phyloP scores from a whole-genome alignment of 2,888 invertebrate species.

The Drosophila paracracens region DNA sequence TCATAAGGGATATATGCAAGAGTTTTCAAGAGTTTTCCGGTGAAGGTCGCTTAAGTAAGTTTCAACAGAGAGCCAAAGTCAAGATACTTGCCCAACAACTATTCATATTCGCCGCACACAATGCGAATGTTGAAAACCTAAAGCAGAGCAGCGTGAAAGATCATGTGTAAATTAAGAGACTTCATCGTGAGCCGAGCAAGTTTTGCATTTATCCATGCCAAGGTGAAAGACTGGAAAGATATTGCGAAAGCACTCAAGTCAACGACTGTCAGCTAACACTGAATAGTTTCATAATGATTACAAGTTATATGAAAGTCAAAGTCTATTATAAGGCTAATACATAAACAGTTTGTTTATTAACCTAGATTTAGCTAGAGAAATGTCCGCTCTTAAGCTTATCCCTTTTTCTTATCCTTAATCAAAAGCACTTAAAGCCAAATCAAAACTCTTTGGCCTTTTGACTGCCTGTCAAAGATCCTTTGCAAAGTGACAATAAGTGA shows the following conservation, averaged over 20 bases:
- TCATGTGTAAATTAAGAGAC: conserved; percentile 21
- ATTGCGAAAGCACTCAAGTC: background rate
- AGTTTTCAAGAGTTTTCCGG: conserved; percentile 59
- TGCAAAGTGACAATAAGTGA: conserved; percentile 26
- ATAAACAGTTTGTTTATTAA: background rate
- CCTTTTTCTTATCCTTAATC: background rate
- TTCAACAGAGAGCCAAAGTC: conserved; percentile 41
- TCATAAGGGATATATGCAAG: conserved; percentile 52
- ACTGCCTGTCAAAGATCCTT: conserved; percentile 16
- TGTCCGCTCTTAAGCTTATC: background rate
- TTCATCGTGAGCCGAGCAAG: background rate
- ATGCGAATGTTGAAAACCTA: conserved; percentile 20
- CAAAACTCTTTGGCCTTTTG: conserved; percentile 2
- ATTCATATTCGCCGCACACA: conserved; percentile 9
- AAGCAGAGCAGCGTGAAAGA: conserved; percentile 7
- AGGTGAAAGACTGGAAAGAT: background rate
- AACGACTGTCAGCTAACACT: background rate
- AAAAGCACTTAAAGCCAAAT: background rate
- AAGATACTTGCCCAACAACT: conserved; percentile 27
- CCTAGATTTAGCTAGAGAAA: background rate
- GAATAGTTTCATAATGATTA: background rate
- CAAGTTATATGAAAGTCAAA: too few species aligned
- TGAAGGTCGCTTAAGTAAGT: conserved; percentile 73
- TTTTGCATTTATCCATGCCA: background rate
- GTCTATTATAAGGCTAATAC: background rate